Evolutionary conservation across 2,888 invertebrate genomes (phyloP), one percentile per base, ranked within the genome.

Genomic region (Habrosyne pyritoides): DNA sequence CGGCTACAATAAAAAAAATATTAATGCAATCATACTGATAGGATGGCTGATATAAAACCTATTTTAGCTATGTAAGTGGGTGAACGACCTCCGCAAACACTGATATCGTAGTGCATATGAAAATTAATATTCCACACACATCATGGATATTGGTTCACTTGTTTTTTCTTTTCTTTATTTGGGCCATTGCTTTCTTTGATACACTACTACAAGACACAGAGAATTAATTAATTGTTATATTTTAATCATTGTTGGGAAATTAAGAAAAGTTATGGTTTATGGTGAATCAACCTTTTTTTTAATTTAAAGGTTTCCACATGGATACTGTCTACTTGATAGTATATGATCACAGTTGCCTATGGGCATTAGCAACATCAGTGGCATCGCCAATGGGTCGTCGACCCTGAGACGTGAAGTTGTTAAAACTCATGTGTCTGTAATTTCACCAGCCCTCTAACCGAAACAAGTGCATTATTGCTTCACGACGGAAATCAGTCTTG

Each of bases 61-160:
- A 73, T 69, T 73, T 69, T 58, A 73, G 60, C 64, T 66, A 67
- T 61, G 57, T 67, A 59, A 49, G 33, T 47, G 61, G 83, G 77
- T 84, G 68, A 85, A 79, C 56, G 77, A 83, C 75, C 80, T 73
- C 53, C 51, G 60, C 55, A 57, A 67, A 60, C 59, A 63, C 67
- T 73, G 75, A 73, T 76, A 76, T 68, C 18, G 10, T 52, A 53
- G 33, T 56, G 52, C 48, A 63, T 59, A 52, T 61, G 59, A 59
- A 57, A 64, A 63, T 61, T 63, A 51, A 54, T 60, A 60, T 60
- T 59, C 49, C 48, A 55, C 46, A 36, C 36, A 36, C 21, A n/a
- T 21, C n/a, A 47, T 21, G 24, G 47, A 21, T 22, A 47, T n/a
- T 24, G 4, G 47, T 47, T 8, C 7, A 24, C 12, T 22, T 30